Evolutionary conservation across 2,797 vertebrate genomes (phyloP).

Genomic region (Cynodonichthys magdalenae): DNA sequence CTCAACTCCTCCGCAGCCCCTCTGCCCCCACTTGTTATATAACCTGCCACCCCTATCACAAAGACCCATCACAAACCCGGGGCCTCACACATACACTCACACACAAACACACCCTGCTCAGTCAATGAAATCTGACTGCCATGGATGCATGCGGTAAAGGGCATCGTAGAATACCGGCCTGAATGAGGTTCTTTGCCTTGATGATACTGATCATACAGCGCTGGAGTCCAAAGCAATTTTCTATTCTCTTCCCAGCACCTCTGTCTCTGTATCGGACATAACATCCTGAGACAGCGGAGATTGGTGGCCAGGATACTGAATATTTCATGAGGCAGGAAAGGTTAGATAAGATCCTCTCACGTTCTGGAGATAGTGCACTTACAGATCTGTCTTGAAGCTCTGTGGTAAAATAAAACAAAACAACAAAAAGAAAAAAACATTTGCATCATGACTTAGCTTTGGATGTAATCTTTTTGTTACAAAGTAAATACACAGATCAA

Average conservation of each 20-base stretch:
- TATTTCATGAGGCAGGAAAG: conserved; percentile 83
- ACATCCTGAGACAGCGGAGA: conserved; percentile 79
- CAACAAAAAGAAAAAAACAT: conserved; percentile 35
- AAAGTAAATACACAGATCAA: conserved; percentile 27
- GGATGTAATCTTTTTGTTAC: conserved; percentile 41
- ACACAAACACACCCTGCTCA: conserved; percentile 20
- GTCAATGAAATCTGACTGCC: conserved; percentile 41
- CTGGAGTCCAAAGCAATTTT: conserved; percentile 73
- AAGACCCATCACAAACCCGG: conserved; percentile 50
- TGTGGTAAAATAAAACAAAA: conserved; percentile 14
- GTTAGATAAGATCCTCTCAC: conserved; percentile 80
- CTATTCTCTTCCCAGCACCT: conserved; percentile 57
- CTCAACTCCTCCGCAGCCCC: conserved; percentile 34
- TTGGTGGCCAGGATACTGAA: conserved; percentile 82
- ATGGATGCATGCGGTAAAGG: conserved; percentile 28
- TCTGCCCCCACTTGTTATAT: conserved; percentile 46
- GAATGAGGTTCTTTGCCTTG: conserved; percentile 48
- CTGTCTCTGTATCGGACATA: conserved; percentile 72
- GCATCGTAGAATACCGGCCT: conserved; percentile 39
- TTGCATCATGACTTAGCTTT: conserved; percentile 42
- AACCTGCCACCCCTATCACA: conserved; percentile 67
- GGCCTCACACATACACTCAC: conserved; percentile 28
- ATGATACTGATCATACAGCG: conserved; percentile 68
- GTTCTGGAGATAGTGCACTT: conserved; percentile 68
- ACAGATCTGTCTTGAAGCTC: conserved; percentile 60